phyloP scores from a whole-genome alignment of 2,888 invertebrate genomes.

The Entomobrya multifasciata region DNA sequence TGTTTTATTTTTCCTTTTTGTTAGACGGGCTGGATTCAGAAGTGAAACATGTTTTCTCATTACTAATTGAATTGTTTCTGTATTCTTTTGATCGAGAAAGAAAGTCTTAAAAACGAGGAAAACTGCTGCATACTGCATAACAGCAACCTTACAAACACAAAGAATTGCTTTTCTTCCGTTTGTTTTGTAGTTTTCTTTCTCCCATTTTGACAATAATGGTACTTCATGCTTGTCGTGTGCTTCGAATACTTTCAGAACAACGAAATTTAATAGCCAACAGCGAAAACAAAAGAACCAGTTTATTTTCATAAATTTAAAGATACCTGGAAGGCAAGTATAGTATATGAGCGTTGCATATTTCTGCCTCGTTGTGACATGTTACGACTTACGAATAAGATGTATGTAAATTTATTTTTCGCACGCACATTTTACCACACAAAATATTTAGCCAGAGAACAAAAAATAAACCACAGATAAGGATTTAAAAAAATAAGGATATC shows the following conservation, averaged over 20 bases:
- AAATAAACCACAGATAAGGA: too few relatives aligned
- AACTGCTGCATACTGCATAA: conserved; percentile 40
- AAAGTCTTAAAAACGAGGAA: background rate
- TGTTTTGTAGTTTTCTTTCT: background rate
- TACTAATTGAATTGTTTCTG: background rate
- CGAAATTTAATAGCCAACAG: background rate
- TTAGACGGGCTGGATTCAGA: too few relatives aligned
- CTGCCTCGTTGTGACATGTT: too few relatives aligned
- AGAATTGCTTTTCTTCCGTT: background rate
- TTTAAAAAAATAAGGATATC: too few relatives aligned
- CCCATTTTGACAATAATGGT: background rate
- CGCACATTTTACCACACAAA: too few relatives aligned
- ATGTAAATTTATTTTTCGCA: conserved; percentile 55
- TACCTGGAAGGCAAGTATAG: conserved; percentile 43
- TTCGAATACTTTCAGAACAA: too few relatives aligned
- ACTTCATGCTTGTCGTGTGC: too few relatives aligned
- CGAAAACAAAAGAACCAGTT: background rate
- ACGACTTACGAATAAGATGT: conserved; percentile 20
- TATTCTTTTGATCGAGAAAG: conserved; percentile 2
- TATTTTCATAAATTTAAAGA: conserved; percentile 30
- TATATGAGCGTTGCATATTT: background rate
- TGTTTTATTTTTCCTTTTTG: too few relatives aligned
- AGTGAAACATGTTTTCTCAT: background rate
- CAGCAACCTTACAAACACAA: background rate
- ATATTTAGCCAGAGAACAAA: too few relatives aligned